Evolutionary conservation across 2,888 invertebrate species (phyloP), one percentile per base, ranked within the genome.

Genomic region (Cryptus armator): DNA sequence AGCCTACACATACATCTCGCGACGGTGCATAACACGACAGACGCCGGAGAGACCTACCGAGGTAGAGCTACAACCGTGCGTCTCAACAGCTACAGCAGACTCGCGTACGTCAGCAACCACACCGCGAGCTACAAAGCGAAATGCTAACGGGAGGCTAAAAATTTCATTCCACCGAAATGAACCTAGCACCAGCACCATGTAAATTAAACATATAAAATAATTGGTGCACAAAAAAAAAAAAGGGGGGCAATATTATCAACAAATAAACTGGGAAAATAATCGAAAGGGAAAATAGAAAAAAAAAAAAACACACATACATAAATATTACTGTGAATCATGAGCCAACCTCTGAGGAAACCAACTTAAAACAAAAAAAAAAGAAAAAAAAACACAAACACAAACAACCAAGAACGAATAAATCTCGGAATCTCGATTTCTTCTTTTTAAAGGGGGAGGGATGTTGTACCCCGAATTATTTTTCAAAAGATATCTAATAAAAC

Each of bases 21-120:
- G 56, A 7, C 7, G 3, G 10, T 4, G 24, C 29, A 24, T 12
- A 9, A 59, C 56, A 3, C 7, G 24, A 24, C 24, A 24, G 2
- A 24, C 53, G 2, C 53, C 53, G 53, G 19, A 37, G 77, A 77
- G 6, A 29, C 43, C 2, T 77, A 67, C 9, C 29, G 37, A n/a
- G n/a, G n/a, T n/a, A n/a, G n/a, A n/a, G n/a, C n/a, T n/a, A n/a
- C n/a, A n/a, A n/a, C n/a, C n/a, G n/a, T n/a, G n/a, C n/a, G n/a
- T n/a, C n/a, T n/a, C n/a, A n/a, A n/a, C n/a, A n/a, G n/a, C n/a
- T n/a, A n/a, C n/a, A 37, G 6, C 37, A 37, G 6, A 37, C 1
- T 1, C 0, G 37, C 37, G 9, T 7, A 7, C 2, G 37, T 7
- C 37, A 7, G 9, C 37, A 37, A 37, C 37, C 37, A 37, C 37